phyloP scores from a whole-genome alignment of 2,888 invertebrate genomes.

The Tortricodes alternella region DNA sequence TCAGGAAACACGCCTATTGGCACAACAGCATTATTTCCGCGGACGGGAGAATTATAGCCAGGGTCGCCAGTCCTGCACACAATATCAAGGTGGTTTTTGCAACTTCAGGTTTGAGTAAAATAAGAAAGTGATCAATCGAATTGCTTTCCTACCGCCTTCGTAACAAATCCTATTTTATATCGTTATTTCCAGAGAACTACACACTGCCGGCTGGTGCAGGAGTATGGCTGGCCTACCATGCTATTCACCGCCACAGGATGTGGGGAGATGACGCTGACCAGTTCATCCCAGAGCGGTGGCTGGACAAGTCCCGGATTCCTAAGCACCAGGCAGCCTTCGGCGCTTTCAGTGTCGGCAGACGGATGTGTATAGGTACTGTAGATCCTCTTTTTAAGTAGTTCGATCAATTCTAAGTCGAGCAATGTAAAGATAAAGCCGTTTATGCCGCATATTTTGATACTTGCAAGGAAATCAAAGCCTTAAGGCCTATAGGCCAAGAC shows the following conservation, averaged over 20 bases:
- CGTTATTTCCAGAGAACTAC: constrained; percentile 42
- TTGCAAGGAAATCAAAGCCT: no score
- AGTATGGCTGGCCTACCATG: constrained; percentile 43
- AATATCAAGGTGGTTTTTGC: no score
- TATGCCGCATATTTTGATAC: no score
- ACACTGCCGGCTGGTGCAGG: constrained; percentile 42
- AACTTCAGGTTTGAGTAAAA: background rate
- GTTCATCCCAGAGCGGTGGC: constrained; percentile 52
- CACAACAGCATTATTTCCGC: no score
- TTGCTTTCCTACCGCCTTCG: background rate
- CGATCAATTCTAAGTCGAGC: no score
- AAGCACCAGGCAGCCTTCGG: constrained; percentile 37
- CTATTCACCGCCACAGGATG: constrained; percentile 43
- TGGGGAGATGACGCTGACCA: constrained; percentile 48
- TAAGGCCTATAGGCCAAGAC: no score
- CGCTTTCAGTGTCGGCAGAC: constrained; percentile 44
- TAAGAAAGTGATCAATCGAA: background rate
- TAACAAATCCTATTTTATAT: background rate
- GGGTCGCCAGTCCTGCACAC: no score
- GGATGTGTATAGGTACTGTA: constrained; percentile 44
- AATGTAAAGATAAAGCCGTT: no score
- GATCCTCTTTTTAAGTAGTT: no score
- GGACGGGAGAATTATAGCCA: no score
- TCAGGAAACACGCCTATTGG: no score
- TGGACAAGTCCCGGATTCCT: constrained; percentile 39